phyloP scores from a whole-genome alignment of 2,797 vertebrate species.

The Acestrorhynchus altus region DNA sequence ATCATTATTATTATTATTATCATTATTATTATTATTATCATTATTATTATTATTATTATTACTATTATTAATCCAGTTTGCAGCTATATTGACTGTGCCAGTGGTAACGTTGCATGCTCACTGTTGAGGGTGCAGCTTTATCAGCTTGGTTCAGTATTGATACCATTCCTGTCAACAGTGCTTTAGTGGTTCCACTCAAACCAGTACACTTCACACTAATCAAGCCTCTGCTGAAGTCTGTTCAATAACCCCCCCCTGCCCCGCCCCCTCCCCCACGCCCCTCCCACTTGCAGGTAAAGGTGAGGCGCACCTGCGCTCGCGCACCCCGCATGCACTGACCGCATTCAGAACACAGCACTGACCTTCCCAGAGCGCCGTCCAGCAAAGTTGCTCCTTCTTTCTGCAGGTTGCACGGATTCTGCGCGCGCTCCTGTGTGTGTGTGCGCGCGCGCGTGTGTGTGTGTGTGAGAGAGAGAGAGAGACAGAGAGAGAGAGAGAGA shows the following conservation, averaged over 20 bases:
- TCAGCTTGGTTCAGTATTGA: neutral
- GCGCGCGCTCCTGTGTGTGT: too few relatives aligned
- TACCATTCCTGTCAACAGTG: neutral
- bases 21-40: too few relatives aligned
- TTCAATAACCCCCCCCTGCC: too few relatives aligned
- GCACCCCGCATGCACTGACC: neutral
- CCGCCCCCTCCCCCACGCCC: too few relatives aligned
- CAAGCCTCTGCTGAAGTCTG: too few relatives aligned
- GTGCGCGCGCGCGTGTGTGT: too few relatives aligned
- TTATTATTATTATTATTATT: too few relatives aligned
- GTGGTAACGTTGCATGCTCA: too few relatives aligned
- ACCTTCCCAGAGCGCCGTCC: neutral
- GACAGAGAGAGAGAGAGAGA: neutral
- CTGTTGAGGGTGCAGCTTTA: too few relatives aligned
- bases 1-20: too few relatives aligned
- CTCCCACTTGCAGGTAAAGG: neutral
- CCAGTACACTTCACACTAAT: too few relatives aligned
- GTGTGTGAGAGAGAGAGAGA: neutral
- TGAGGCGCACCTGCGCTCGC: neutral
- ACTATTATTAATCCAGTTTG: neutral
- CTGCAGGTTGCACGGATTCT: conserved; percentile 20
- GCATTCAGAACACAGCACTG: neutral
- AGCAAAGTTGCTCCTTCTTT: conserved; percentile 2
- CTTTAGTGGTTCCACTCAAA: neutral
- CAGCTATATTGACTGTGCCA: too few relatives aligned